phyloP scores from a whole-genome alignment of 2,888 invertebrate genomes.

The Miltochrista miniata region DNA sequence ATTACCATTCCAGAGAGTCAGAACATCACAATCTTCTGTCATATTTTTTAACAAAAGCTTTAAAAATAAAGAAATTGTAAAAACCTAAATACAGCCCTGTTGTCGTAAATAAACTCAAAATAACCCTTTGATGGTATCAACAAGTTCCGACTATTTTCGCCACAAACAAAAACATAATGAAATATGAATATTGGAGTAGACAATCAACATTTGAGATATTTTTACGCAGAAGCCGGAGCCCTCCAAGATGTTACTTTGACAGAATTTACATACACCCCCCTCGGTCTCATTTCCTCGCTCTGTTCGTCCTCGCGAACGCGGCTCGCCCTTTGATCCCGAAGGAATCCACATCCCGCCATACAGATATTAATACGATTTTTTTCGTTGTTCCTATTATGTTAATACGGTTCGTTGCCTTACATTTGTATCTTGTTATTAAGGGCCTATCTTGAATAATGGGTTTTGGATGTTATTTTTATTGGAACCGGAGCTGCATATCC shows the following conservation, averaged over 20 bases:
- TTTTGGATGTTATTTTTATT: slow-evolving; percentile 5
- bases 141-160: slow-evolving; percentile 6
- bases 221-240: slow-evolving; percentile 26
- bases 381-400: slow-evolving; percentile 41
- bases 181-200: slow-evolving; percentile 37
- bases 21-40: too few relatives aligned
- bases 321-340: slow-evolving; percentile 33
- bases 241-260: slow-evolving; percentile 40
- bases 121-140: background rate
- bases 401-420: slow-evolving; percentile 29
- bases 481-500: background rate
- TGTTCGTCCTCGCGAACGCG: slow-evolving; percentile 16
- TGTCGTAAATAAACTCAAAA: too few relatives aligned
- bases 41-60: too few relatives aligned
- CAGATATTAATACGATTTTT: slow-evolving; percentile 40
- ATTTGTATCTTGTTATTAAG: slow-evolving; percentile 13
- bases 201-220: slow-evolving; percentile 38
- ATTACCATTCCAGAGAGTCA: too few relatives aligned
- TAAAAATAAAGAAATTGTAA: too few relatives aligned
- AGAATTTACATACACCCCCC: slow-evolving; percentile 40
- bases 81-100: too few relatives aligned
- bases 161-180: slow-evolving; percentile 29
- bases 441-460: slow-evolving; percentile 9
- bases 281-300: slow-evolving; percentile 20
- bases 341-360: slow-evolving; percentile 32